These are phyloP conservation scores for Phodopus roborovskii DNA, from an alignment of 2,113 vertebrate genomes.

Conservation along the genomic window DNA sequence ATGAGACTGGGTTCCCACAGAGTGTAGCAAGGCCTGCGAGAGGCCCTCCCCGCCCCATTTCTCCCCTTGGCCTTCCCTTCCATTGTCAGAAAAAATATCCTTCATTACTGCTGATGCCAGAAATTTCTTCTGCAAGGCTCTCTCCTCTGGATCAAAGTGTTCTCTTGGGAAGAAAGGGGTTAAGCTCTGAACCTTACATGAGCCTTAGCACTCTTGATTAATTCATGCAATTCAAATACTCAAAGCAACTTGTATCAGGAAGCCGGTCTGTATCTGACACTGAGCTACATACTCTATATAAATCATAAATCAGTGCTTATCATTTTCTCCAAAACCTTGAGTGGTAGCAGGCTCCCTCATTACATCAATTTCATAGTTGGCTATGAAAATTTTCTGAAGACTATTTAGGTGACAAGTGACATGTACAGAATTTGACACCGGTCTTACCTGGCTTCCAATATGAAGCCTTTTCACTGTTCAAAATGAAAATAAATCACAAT, in stretches of 20 bases:
- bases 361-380: slow-evolving; percentile 43
- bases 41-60: background rate
- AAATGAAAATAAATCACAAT: slow-evolving; percentile 26
- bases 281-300: background rate
- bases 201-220: slow-evolving; percentile 28
- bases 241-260: slow-evolving; percentile 46
- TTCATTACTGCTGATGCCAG: background rate
- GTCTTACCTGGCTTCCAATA: slow-evolving; percentile 36
- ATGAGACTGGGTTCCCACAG: background rate
- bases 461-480: background rate
- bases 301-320: slow-evolving; percentile 30
- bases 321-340: slow-evolving; percentile 53
- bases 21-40: background rate
- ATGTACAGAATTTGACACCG: slow-evolving; percentile 52
- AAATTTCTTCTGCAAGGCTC: slow-evolving; percentile 14
- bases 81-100: background rate
- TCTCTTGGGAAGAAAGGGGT: background rate
- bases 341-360: slow-evolving; percentile 23
- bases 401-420: slow-evolving; percentile 29
- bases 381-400: slow-evolving; percentile 24
- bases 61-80: slow-evolving; percentile 23
- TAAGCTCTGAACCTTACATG: background rate
- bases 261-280: slow-evolving; percentile 31
- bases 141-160: slow-evolving; percentile 30
- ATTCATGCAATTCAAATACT: slow-evolving; percentile 39